Evolutionary conservation across 2,797 vertebrate genomes (phyloP).

Genomic region (Potorous gilbertii): DNA sequence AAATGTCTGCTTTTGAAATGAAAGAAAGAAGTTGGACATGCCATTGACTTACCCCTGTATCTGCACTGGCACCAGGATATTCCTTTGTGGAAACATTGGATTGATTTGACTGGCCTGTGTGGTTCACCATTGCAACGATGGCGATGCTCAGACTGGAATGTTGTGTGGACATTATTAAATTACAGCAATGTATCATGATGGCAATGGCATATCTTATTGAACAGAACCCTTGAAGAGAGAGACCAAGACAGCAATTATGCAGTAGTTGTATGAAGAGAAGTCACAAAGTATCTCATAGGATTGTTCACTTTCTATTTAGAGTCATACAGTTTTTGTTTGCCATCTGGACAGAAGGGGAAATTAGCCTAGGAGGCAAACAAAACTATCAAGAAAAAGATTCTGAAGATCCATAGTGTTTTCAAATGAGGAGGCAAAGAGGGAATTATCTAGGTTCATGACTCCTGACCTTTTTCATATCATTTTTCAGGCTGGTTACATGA

Average conservation of each 20-base stretch:
- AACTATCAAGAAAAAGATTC: background rate
- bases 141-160: constrained; percentile 90
- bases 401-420: background rate
- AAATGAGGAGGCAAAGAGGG: background rate
- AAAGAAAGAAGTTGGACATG: background rate
- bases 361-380: background rate
- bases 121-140: constrained; percentile 90
- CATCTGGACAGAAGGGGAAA: background rate
- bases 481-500: background rate
- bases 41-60: constrained; percentile 79
- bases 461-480: background rate
- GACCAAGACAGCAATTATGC: background rate
- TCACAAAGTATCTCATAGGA: background rate
- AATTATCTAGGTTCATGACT: background rate
- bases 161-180: constrained; percentile 86
- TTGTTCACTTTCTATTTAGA: background rate
- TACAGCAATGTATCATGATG: constrained; percentile 87
- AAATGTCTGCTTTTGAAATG: background rate
- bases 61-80: constrained; percentile 68
- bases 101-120: constrained; percentile 60
- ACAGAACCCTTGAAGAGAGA: constrained; percentile 72
- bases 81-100: constrained; percentile 72
- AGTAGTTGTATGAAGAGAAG: background rate
- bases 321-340: background rate
- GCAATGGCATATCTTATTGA: constrained; percentile 86